A percentile compares a stretch with the other conserved stretches of the same genome.
Evolutionary conservation across 2,113 vertebrate genomes (phyloP).

Genomic region (Lota lota): DNA sequence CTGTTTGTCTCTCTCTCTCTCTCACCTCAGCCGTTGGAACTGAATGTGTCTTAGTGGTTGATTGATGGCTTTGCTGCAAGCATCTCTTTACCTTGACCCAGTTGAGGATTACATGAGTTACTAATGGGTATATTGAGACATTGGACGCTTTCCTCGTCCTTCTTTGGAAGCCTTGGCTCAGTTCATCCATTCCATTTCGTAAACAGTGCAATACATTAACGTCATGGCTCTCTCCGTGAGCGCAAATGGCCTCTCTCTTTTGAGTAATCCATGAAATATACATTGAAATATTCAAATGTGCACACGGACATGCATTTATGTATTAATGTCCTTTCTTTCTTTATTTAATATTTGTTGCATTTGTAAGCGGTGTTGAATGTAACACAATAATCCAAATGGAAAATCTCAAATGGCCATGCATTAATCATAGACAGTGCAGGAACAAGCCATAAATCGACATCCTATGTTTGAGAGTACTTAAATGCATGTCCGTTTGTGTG

Average conservation of each 20-base stretch:
- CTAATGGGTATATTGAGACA: too few species aligned
- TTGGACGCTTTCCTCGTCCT: too few species aligned
- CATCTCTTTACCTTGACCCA: too few species aligned
- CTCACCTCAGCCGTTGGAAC: neutral
- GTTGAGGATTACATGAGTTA: too few species aligned
- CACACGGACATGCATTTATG: neutral
- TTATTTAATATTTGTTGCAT: neutral
- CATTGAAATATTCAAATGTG: constrained; percentile 8
- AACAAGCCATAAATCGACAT: constrained; percentile 4
- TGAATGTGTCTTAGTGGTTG: neutral
- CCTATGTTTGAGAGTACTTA: constrained; percentile 16
- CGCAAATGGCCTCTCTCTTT: constrained; percentile 7
- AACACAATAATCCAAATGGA: constrained; percentile 15
- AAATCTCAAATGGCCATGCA: constrained; percentile 12
- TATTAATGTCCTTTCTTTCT: neutral
- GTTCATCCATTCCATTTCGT: too few species aligned
- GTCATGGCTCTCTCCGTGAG: constrained; percentile 6
- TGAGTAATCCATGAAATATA: constrained; percentile 9
- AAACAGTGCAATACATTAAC: neutral
- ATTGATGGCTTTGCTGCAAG: neutral
- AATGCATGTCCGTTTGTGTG: neutral
- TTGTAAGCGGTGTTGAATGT: constrained; percentile 1
- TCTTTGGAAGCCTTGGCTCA: too few species aligned
- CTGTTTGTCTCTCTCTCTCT: neutral
- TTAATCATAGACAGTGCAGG: neutral